A percentile compares a stretch with the other conserved stretches of the same genome.
Conservation (phyloP, 2,888 invertebrate species). For the Geophilus truncorum region DNA sequence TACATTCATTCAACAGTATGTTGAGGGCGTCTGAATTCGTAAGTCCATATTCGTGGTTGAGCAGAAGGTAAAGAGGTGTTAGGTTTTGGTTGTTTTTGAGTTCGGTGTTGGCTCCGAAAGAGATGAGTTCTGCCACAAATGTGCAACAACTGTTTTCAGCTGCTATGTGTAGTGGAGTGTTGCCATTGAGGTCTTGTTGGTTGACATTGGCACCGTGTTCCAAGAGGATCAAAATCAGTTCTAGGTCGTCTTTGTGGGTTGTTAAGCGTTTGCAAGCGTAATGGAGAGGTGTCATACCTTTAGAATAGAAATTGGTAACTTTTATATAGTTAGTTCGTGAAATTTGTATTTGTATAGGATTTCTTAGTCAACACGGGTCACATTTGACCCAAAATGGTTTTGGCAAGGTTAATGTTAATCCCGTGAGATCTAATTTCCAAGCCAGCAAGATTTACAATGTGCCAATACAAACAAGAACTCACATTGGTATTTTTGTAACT, state of each 20-base stretch:
- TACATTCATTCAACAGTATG: background rate
- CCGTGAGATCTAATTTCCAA: no score
- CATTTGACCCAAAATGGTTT: no score
- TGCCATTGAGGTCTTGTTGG: background rate
- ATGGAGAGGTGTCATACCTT: slow-evolving; percentile 20
- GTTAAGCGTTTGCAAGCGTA: background rate
- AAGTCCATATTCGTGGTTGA: background rate
- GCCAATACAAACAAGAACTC: no score
- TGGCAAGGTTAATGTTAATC: no score
- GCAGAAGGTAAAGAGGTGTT: background rate
- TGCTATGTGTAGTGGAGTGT: slow-evolving; percentile 1
- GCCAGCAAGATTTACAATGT: no score
- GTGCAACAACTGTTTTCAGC: background rate
- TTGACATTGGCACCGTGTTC: slow-evolving; percentile 18
- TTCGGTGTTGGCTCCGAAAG: background rate
- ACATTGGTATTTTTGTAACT: no score
- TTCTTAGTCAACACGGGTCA: no score
- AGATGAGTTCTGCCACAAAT: background rate
- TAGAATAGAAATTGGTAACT: no score
- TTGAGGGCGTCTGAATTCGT: background rate
- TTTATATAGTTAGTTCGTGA: no score
- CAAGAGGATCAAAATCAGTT: background rate
- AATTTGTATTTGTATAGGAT: background rate
- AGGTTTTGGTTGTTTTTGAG: background rate
- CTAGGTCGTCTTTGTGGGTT: background rate